A percentile compares a stretch with the other conserved stretches of the same genome.
Conservation (phyloP, 2,888 invertebrate species). For the Drosophila melanosoma region DNA sequence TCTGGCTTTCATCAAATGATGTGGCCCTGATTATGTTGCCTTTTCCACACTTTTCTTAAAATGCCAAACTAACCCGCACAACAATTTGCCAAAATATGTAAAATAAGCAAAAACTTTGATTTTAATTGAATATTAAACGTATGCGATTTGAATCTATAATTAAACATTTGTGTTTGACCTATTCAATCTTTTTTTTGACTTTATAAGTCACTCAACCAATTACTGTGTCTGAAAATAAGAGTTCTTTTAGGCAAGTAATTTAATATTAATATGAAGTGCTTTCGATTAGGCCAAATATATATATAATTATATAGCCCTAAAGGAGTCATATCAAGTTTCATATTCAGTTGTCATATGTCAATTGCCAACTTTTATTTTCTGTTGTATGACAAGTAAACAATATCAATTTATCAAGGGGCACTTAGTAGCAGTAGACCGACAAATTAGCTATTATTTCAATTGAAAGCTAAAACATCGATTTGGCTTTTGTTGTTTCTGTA, state of each 20-base stretch:
- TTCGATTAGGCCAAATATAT: neutral
- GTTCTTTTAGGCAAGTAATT: neutral
- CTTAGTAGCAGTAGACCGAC: neutral
- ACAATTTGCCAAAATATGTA: conserved; percentile 31
- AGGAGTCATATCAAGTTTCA: neutral
- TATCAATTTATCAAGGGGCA: neutral
- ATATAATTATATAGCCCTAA: neutral
- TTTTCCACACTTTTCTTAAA: conserved; percentile 14
- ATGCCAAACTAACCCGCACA: conserved; percentile 3
- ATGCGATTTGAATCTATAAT: neutral
- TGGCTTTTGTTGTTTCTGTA: neutral
- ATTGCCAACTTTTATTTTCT: neutral
- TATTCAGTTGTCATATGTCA: neutral
- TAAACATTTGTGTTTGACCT: neutral
- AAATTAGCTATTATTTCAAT: neutral
- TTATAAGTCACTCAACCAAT: neutral
- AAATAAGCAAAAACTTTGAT: conserved; percentile 2
- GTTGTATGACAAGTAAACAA: neutral
- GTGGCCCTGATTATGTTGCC: conserved; percentile 23
- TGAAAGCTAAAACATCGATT: conserved; percentile 6
- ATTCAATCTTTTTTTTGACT: neutral
- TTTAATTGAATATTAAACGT: conserved; percentile 6
- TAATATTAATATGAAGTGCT: neutral
- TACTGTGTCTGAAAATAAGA: neutral
- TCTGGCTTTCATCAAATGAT: conserved; percentile 59